These are phyloP conservation scores for Lacerta bilineata DNA, from an alignment of 2,797 vertebrate genomes.

Conservation along the genomic window DNA sequence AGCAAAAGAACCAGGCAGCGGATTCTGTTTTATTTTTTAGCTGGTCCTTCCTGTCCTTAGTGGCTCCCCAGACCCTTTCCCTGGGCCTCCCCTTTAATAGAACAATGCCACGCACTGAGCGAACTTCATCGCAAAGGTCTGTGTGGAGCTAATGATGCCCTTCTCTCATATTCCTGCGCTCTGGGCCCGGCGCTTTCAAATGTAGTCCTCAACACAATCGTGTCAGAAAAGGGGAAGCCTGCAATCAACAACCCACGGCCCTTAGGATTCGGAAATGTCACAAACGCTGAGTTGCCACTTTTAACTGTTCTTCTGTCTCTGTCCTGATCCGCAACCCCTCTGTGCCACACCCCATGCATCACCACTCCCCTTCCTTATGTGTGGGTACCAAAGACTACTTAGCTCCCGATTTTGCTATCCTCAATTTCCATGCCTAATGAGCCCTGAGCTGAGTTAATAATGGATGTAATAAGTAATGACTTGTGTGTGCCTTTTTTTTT, in stretches of 20 bases:
- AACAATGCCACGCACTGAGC: conserved; percentile 33
- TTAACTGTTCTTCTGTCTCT: conserved; percentile 69
- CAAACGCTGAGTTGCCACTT: conserved; percentile 72
- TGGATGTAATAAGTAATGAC: conserved; percentile 99
- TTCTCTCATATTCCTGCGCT: conserved; percentile 52
- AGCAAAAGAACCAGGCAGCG: background rate
- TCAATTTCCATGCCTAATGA: conserved; percentile 99
- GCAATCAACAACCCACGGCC: conserved; percentile 75
- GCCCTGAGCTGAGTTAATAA: conserved; percentile 98
- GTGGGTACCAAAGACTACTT: conserved; percentile 67
- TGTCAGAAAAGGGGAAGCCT: conserved; percentile 84
- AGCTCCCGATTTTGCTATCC: conserved; percentile 81
- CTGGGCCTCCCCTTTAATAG: conserved; percentile 48
- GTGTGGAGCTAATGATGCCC: conserved; percentile 64
- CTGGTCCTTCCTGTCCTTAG: background rate
- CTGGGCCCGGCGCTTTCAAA: conserved; percentile 66
- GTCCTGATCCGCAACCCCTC: conserved; percentile 23
- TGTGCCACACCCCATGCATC: conserved; percentile 1
- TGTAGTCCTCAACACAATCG: conserved; percentile 65
- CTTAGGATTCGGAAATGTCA: conserved; percentile 79
- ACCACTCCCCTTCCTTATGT: conserved; percentile 47
- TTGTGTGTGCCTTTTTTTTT: conserved; percentile 84
- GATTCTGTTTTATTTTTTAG: background rate
- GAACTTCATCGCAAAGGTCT: conserved; percentile 68
- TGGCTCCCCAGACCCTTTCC: background rate